Evolutionary conservation across 2,888 invertebrate species (phyloP), one percentile per base, ranked within the genome.

Genomic region (Phlogophora meticulosa): DNA sequence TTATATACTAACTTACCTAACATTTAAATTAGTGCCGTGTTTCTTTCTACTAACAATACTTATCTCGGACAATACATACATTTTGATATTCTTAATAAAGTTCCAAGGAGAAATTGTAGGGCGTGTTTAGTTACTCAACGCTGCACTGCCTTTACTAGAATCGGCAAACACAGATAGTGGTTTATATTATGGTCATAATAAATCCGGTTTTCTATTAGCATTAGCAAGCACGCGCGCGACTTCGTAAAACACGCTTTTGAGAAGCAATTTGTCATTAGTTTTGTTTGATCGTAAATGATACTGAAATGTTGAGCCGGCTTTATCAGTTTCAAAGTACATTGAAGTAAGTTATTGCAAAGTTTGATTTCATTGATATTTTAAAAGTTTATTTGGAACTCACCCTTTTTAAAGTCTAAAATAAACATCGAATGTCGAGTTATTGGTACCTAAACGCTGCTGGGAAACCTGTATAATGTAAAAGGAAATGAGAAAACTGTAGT

Each of bases 401-500:
- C 34, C 40, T 62, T 66, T 63, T 57, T 7, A 57, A 22, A 48
- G 17, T 42, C 42, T 0, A 10, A 55, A 42, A 22, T 65, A 36
- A 56, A 43, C 13, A n/a, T 32, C 17, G 22, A 22, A 22, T 51
- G 59, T 64, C n/a, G 45, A 38, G 34, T 62, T 69, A 69, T 45
- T 49, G 53, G 58, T 52, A 62, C 42, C 15, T 49, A 48, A 66
- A 40, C 40, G 53, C 20, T 43, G 38, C 32, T 17, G 43, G 61
- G 51, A 82, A 76, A 72, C 70, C 59, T 65, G 80, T 73, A 69
- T 42, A 64, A 60, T 75, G 58, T 82, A 84, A 84, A 87, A 86
- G 86, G 86, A 84, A 88, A 87, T 85, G 85, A 83, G 87, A 87
- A 86, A 86, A 84, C 85, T 78, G 72, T 65, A 43, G 34, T 49